Evolutionary conservation across 2,797 vertebrate species (phyloP).

Genomic region (Helicolenus hilgendorfi): DNA sequence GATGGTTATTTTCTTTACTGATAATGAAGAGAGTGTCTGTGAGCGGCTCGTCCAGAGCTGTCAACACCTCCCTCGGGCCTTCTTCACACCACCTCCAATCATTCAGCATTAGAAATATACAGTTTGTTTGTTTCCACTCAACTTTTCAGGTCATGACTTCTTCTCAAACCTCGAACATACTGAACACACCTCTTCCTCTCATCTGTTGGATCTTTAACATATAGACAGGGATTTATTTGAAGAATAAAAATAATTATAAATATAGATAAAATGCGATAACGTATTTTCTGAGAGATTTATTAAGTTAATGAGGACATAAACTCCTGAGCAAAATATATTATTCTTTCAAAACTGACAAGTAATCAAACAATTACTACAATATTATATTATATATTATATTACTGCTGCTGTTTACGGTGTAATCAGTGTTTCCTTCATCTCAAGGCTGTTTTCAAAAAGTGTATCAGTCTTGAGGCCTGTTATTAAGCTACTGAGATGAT

Average conservation of each 20-base stretch:
- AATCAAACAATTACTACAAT: not conserved
- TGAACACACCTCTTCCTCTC: not conserved
- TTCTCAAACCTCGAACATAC: not conserved
- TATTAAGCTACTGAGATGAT: not conserved
- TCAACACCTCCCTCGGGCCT: slow-evolving; percentile 34
- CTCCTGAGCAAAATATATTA: not conserved
- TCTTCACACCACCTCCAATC: slow-evolving; percentile 19
- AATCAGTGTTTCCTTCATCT: not conserved
- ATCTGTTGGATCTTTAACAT: not conserved
- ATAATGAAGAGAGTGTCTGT: slow-evolving; percentile 51
- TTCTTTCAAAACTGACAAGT: not conserved
- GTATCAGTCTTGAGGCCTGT: not conserved
- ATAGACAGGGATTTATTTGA: not conserved
- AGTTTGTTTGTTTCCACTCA: slow-evolving; percentile 31
- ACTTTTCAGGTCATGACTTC: not conserved
- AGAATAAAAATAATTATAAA: not conserved
- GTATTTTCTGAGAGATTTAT: not conserved
- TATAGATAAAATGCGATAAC: not conserved
- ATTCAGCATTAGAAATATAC: slow-evolving; percentile 24
- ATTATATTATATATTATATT: not conserved
- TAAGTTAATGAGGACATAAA: not conserved
- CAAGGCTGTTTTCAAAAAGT: not conserved
- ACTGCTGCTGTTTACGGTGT: not conserved
- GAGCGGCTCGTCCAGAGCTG: slow-evolving; percentile 38
- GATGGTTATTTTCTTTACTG: slow-evolving; percentile 56